Base-by-base conservation (phyloP, 2,888 invertebrate genomes). In the Leptinotarsa juncta region DNA sequence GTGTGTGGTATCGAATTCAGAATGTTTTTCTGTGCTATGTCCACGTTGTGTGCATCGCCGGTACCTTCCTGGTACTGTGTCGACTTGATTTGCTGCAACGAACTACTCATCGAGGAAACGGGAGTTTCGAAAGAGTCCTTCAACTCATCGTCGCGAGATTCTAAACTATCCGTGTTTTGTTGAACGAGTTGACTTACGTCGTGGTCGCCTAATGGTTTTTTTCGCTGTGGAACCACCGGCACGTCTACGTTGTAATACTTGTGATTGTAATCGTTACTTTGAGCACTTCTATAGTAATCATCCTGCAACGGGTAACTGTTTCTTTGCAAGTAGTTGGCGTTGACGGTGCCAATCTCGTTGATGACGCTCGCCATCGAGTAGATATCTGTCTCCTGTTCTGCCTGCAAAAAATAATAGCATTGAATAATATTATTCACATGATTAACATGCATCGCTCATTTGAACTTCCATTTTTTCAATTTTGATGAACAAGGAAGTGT, bases 71-170 rank as follows among this genome's bases (percentile, higher is more conserved):
- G 76, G 77, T 83, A 83, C 48, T 81, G 73, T 71, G 81, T 71
- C 49, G 80, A 83, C 68, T 87, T 88, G 53, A 84, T 84, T 78
- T 88, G 89, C 65, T 86, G 84, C 71, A 88, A 84, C 48, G 87
- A 86, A 71, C 87, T 87, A 79, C 85, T 87, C 57, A 88, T 84
- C 48, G 89, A 90, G 65, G 89, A 90, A 62, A 90, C 87, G 2
- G 89, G 90, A 18, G 90, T 90, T 76, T 91, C 91, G 81, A 90
- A 90, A 0, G 91, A 90, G 78, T 90, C 90, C 79, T 90, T 89
- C 69, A 90, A 81, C 71, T 90, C 90, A 79, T 91, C 91, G 76
- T 91, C 90, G 20, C 89, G 86, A 1, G 90, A 90, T 82, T 91
- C 91, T 72, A 90, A 83, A 42, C 90, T 90, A 80, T 90, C 90